Percentiles rank a stretch among this genome's conserved stretches.
Conservation (phyloP, 2,113 vertebrate genomes). For the Atrichornis clamosus region DNA sequence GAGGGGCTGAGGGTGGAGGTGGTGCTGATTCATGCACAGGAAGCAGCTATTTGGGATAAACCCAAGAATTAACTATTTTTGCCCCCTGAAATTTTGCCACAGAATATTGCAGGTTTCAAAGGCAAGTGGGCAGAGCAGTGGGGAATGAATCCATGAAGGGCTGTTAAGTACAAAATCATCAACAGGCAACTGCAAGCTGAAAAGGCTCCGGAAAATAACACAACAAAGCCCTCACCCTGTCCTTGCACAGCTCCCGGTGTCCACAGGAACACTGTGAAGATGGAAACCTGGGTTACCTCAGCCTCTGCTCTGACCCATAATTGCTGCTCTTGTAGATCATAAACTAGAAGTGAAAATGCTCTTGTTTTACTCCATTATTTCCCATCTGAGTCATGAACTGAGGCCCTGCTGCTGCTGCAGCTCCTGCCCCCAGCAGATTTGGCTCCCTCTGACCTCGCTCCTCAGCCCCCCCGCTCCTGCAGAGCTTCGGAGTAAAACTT, state of each 20-base stretch:
- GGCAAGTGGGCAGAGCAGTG: neutral
- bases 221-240: neutral
- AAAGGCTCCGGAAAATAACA: neutral
- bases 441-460: neutral
- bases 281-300: neutral
- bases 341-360: neutral
- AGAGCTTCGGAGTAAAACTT: neutral
- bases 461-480: neutral
- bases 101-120: neutral
- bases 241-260: neutral
- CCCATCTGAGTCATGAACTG: neutral
- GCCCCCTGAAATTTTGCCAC: neutral
- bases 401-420: neutral
- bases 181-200: neutral
- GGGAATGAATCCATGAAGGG: neutral
- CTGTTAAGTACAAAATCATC: neutral
- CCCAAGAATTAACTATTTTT: neutral
- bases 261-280: neutral
- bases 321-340: neutral
- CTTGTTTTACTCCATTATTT: neutral
- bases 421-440: neutral
- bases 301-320: neutral
- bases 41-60: neutral
- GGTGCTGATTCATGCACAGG: neutral
- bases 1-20: neutral